Evolutionary conservation across 2,797 vertebrate genomes (phyloP).

Genomic region (Fistularia tabacaria): DNA sequence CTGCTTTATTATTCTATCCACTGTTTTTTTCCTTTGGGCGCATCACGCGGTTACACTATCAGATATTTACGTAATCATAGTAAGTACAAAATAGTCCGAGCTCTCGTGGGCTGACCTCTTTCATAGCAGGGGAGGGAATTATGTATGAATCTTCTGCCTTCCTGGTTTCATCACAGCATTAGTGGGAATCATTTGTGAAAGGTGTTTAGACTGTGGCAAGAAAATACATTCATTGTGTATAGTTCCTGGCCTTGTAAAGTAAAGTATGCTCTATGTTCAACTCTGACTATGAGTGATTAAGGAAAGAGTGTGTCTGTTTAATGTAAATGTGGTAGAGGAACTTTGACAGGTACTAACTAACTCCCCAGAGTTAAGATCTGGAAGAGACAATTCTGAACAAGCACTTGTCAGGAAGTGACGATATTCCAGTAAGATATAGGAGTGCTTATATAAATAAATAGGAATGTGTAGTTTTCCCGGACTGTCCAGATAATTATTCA

Average conservation of each 20-base stretch:
- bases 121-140: too few relatives aligned
- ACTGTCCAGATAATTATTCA: too few relatives aligned
- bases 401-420: background rate
- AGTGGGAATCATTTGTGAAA: conserved; percentile 23
- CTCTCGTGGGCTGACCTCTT: too few relatives aligned
- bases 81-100: too few relatives aligned
- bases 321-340: conserved; percentile 33
- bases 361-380: background rate
- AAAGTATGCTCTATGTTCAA: conserved; percentile 48
- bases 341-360: conserved; percentile 18
- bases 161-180: conserved; percentile 10
- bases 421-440: too few relatives aligned
- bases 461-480: too few relatives aligned
- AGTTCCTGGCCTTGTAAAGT: conserved; percentile 55
- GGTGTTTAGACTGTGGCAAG: conserved; percentile 27
- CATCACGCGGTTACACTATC: too few relatives aligned
- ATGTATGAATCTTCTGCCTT: background rate
- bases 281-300: conserved; percentile 44
- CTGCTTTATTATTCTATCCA: too few relatives aligned
- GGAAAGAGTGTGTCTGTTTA: conserved; percentile 50
- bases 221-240: conserved; percentile 29
- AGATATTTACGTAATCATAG: too few relatives aligned
- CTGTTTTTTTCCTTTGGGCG: too few relatives aligned
- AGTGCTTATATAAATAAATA: too few relatives aligned
- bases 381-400: conserved; percentile 4